Evolutionary conservation across 2,888 invertebrate genomes (phyloP).

Genomic region (Amphipyra berbera): DNA sequence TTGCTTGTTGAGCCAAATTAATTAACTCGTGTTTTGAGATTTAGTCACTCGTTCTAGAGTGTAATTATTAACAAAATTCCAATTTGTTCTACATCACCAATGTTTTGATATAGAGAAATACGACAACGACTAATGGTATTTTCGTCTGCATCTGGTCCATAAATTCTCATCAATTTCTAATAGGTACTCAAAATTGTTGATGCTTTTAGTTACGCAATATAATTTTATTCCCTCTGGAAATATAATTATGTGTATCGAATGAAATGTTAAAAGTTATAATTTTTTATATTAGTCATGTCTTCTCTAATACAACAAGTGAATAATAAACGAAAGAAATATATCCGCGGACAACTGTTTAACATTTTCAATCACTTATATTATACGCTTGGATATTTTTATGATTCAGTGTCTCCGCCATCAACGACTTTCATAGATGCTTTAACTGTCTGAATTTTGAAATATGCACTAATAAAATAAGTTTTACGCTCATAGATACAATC

Average conservation of each 20-base stretch:
- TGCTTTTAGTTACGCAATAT: conserved; percentile 6
- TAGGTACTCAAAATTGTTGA: conserved; percentile 14
- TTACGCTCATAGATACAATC: background rate
- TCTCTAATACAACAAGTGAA: background rate
- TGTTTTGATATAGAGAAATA: conserved; percentile 26
- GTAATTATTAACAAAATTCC: conserved; percentile 11
- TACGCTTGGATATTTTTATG: background rate
- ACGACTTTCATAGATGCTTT: conserved; percentile 10
- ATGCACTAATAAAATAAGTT: conserved; percentile 4
- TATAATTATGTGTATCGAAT: background rate
- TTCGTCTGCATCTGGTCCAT: background rate
- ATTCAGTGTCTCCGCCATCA: conserved; percentile 2
- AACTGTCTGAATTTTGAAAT: conserved; percentile 6
- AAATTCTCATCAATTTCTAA: conserved; percentile 14
- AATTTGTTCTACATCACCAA: conserved; percentile 20
- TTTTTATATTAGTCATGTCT: background rate
- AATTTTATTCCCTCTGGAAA: background rate
- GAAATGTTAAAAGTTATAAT: background rate
- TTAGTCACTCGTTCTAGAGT: conserved; percentile 16
- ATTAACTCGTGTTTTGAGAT: conserved; percentile 40
- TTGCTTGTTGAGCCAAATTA: conserved; percentile 35
- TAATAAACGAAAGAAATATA: background rate
- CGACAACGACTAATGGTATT: conserved; percentile 11
- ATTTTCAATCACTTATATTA: conserved; percentile 5
- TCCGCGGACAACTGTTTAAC: background rate